Percentiles rank a stretch among this genome's conserved stretches.
Evolutionary conservation across 2,113 vertebrate species (phyloP).

Genomic region (Sylvia atricapilla): DNA sequence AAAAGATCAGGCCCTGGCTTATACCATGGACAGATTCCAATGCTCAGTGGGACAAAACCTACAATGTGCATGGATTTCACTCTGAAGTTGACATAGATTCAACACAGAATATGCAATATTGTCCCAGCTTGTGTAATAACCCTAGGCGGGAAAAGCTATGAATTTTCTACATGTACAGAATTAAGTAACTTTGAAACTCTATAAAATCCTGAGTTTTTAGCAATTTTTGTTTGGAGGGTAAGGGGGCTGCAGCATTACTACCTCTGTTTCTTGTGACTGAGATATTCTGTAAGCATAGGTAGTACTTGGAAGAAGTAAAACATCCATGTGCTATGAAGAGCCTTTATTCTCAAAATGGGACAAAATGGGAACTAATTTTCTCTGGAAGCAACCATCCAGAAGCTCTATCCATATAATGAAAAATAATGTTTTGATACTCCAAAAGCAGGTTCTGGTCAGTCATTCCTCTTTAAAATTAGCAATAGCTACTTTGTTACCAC

Average conservation of each 20-base stretch:
- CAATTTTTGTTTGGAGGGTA: not conserved
- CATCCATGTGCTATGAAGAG: not conserved
- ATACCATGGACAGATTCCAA: not conserved
- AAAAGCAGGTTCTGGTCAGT: not conserved
- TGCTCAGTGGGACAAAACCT: not conserved
- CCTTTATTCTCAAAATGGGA: not conserved
- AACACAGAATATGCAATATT: not conserved
- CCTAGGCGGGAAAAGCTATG: rapidly evolving
- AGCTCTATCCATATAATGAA: not conserved
- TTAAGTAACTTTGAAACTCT: not conserved
- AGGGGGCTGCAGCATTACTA: not conserved
- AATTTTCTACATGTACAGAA: not conserved
- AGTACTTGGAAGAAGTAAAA: not conserved
- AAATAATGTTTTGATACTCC: not conserved
- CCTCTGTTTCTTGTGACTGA: not conserved
- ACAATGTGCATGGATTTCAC: not conserved
- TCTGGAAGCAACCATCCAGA: not conserved
- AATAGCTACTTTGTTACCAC: not conserved
- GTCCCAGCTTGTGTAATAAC: not conserved
- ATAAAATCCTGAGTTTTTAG: not conserved
- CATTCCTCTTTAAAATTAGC: not conserved
- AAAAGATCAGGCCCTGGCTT: not conserved
- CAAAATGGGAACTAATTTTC: not conserved
- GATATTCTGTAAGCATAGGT: not conserved
- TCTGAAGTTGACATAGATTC: not conserved